phyloP scores from a whole-genome alignment of 2,797 vertebrate genomes.

The Eupleurogrammus muticus region DNA sequence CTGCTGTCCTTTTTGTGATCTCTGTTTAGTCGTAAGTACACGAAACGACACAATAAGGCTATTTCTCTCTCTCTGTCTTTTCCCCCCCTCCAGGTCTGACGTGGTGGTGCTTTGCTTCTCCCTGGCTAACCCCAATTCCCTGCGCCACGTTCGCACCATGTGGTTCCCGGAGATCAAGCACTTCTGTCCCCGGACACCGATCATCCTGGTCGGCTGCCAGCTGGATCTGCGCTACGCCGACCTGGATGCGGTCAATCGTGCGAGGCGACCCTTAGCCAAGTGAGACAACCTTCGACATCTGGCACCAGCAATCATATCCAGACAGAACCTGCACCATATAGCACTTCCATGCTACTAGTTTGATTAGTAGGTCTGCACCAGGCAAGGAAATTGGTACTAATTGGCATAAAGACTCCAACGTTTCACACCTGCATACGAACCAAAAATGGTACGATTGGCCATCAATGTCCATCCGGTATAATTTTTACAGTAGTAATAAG shows the following conservation, averaged over 20 bases:
- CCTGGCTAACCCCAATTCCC: conserved; percentile 93
- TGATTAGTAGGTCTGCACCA: too few species aligned
- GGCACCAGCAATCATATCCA: conserved; percentile 34
- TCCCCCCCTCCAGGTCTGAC: conserved; percentile 87
- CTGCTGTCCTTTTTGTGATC: conserved; percentile 11
- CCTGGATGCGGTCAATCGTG: conserved; percentile 89
- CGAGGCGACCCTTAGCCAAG: conserved; percentile 88
- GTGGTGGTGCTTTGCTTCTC: conserved; percentile 96
- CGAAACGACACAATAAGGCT: conserved; percentile 1
- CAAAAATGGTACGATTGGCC: too few species aligned
- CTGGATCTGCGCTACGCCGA: conserved; percentile 92
- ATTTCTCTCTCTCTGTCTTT: neutral
- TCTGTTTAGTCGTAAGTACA: conserved; percentile 4
- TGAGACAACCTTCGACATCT: conserved; percentile 65
- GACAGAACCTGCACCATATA: neutral
- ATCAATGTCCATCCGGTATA: too few species aligned
- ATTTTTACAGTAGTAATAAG: too few species aligned
- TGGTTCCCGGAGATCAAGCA: conserved; percentile 96
- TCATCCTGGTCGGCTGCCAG: conserved; percentile 95
- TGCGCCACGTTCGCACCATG: conserved; percentile 93
- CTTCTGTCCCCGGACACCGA: conserved; percentile 93
- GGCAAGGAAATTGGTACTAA: too few species aligned
- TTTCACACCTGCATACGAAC: too few species aligned
- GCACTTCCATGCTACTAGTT: too few species aligned
- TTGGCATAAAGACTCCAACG: too few species aligned